These are phyloP conservation scores for Oreochromis aureus DNA, from an alignment of 2,113 vertebrate genomes.

Conservation along the genomic window DNA sequence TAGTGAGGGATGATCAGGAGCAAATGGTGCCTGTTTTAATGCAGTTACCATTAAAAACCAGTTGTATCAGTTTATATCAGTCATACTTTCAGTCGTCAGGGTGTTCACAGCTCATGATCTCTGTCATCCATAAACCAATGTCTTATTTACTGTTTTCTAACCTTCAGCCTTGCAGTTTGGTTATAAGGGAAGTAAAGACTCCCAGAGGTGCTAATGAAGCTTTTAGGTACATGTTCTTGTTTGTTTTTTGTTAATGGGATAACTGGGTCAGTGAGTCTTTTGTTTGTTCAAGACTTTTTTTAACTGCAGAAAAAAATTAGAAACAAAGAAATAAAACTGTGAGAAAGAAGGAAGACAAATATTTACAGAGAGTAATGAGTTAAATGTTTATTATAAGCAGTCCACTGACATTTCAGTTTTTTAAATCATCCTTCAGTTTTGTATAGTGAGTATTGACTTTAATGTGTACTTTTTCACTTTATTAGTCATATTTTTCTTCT, in stretches of 20 bases:
- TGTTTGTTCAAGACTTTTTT: background rate
- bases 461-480: background rate
- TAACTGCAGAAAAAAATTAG: background rate
- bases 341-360: background rate
- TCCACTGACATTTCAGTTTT: background rate
- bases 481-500: background rate
- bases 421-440: background rate
- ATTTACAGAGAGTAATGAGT: background rate
- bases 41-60: background rate
- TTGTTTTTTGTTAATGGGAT: background rate
- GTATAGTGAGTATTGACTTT: background rate
- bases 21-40: background rate
- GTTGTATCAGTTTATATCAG: background rate
- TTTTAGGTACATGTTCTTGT: background rate
- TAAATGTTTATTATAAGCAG: background rate
- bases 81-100: background rate
- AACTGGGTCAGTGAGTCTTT: background rate
- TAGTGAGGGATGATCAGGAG: background rate
- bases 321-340: background rate
- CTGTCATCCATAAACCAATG: background rate
- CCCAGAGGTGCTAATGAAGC: background rate
- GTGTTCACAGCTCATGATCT: background rate
- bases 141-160: background rate
- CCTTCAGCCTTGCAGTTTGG: background rate
- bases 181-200: background rate